phyloP scores from a whole-genome alignment of 2,113 vertebrate genomes.

The Phrynosoma blainvillii region DNA sequence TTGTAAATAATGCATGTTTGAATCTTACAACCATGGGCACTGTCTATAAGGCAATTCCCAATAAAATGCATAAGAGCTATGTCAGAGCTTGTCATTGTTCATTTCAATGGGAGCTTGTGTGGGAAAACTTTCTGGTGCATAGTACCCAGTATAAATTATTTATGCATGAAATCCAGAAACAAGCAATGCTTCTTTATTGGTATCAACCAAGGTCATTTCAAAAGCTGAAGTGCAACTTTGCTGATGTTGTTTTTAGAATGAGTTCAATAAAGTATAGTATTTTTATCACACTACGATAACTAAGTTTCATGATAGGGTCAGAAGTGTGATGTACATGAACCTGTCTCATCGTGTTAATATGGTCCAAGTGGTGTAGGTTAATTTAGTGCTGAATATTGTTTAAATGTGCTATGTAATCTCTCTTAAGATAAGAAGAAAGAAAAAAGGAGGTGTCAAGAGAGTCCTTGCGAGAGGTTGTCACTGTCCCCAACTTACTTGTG shows the following conservation, averaged over 20 bases:
- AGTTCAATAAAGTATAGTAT: conserved; percentile 63
- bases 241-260: conserved; percentile 81
- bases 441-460: conserved; percentile 77
- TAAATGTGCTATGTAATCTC: conserved; percentile 72
- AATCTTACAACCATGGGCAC: neutral
- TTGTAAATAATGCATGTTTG: neutral
- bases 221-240: conserved; percentile 58
- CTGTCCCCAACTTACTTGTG: conserved; percentile 64
- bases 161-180: neutral
- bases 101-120: neutral
- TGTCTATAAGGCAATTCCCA: neutral
- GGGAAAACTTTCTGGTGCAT: neutral
- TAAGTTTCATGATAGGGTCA: conserved; percentile 74
- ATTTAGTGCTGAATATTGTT: conserved; percentile 73
- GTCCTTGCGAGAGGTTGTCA: conserved; percentile 71
- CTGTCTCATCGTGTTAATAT: conserved; percentile 64
- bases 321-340: conserved; percentile 83
- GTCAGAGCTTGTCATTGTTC: neutral
- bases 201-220: conserved; percentile 68
- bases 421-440: conserved; percentile 74
- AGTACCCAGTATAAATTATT: neutral
- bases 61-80: neutral
- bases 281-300: conserved; percentile 73
- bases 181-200: conserved; percentile 52
- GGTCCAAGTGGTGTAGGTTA: conserved; percentile 69